phyloP scores from a whole-genome alignment of 2,113 vertebrate genomes.

The Willisornis vidua region DNA sequence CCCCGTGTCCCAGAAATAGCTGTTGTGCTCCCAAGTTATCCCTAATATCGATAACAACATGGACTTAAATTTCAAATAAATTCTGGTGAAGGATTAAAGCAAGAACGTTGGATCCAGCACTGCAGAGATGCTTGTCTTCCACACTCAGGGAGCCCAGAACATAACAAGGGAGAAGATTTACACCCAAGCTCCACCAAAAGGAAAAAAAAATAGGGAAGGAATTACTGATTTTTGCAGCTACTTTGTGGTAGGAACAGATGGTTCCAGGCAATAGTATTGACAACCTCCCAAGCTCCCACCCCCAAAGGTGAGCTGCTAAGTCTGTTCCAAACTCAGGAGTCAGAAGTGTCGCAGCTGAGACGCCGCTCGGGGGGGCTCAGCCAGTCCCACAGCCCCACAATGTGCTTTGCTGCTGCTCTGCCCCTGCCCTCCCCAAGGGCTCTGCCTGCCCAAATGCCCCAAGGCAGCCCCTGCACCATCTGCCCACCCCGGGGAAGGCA shows the following conservation, averaged over 20 bases:
- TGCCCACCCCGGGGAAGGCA: fast-evolving
- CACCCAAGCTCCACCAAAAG: background rate
- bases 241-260: constrained; percentile 50
- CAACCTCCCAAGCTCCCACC: constrained; percentile 48
- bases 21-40: background rate
- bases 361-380: fast-evolving
- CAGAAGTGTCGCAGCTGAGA: background rate
- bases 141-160: background rate
- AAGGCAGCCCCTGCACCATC: background rate
- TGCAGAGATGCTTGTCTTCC: background rate
- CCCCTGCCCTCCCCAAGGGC: background rate
- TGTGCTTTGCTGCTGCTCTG: background rate
- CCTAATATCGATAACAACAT: background rate
- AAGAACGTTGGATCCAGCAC: background rate
- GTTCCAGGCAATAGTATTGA: constrained; percentile 52
- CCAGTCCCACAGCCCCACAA: background rate
- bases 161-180: constrained; percentile 9
- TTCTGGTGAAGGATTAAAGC: background rate
- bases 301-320: constrained; percentile 53
- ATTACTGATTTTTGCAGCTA: constrained; percentile 41
- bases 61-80: constrained; percentile 2
- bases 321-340: constrained; percentile 27
- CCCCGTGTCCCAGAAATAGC: background rate
- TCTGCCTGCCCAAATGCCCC: background rate
- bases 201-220: background rate